A percentile compares a stretch with the other conserved stretches of the same genome.
phyloP scores from a whole-genome alignment of 2,888 invertebrate genomes.

The Sphaerophoria rueppellii region DNA sequence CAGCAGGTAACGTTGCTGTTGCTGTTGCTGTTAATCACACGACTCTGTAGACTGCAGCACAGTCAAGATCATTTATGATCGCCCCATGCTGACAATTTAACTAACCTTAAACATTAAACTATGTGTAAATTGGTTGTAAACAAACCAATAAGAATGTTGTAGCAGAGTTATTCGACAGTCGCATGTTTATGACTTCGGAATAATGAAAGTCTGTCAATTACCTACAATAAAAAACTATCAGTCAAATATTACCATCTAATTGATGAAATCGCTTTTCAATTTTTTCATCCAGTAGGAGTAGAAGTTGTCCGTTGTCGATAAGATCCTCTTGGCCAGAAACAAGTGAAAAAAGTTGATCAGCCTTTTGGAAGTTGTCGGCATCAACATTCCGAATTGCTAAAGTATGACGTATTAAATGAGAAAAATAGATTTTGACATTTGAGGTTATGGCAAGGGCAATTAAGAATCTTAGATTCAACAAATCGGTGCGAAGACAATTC shows the following conservation, averaged over 20 bases:
- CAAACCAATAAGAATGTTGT: constrained; percentile 19
- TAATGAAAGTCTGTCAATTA: background rate
- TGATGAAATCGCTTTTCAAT: too few species aligned
- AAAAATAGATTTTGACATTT: constrained; percentile 17
- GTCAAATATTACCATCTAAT: too few species aligned
- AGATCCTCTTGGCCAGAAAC: background rate
- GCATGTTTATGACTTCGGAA: constrained; percentile 14
- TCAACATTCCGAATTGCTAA: background rate
- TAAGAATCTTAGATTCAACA: background rate
- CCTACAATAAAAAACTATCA: too few species aligned
- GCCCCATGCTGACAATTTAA: constrained; percentile 28
- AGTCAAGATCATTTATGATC: background rate
- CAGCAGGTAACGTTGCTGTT: constrained; percentile 3
- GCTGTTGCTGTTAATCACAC: constrained; percentile 11
- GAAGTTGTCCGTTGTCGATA: too few species aligned
- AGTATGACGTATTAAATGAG: background rate
- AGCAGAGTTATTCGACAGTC: background rate
- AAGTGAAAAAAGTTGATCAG: background rate
- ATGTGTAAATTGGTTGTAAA: constrained; percentile 34
- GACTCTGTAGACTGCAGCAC: background rate
- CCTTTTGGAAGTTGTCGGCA: background rate
- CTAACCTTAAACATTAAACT: constrained; percentile 11
- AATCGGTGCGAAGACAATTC: background rate
- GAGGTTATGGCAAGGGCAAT: constrained; percentile 18
- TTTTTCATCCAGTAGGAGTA: too few species aligned